Evolutionary conservation across 2,797 vertebrate genomes (phyloP).

Genomic region (Lithobates sylvaticus): DNA sequence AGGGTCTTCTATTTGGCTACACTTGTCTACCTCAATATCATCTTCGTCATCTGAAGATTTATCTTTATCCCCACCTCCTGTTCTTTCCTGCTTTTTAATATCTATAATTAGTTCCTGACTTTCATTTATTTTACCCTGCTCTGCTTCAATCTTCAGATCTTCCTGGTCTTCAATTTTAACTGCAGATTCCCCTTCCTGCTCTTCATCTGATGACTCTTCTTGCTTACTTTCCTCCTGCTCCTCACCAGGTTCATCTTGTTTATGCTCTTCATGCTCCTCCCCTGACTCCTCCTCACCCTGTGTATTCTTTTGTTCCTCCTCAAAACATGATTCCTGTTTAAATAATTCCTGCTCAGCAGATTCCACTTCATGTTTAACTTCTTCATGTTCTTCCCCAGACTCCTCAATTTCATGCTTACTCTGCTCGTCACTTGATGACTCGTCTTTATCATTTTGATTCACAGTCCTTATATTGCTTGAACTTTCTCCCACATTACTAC

Average conservation of each 20-base stretch:
- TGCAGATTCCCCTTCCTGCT: constrained; percentile 1
- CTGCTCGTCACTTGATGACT: constrained; percentile 36
- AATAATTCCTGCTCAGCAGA: constrained; percentile 34
- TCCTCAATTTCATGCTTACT: constrained; percentile 27
- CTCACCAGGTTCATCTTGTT: constrained; percentile 48
- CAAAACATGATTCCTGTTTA: constrained; percentile 18
- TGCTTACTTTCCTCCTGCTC: constrained; percentile 45
- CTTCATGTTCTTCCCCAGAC: constrained; percentile 52
- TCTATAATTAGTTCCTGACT: constrained; percentile 11
- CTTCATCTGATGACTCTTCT: constrained; percentile 43
- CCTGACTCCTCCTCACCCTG: constrained; percentile 35
- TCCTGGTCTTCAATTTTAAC: constrained; percentile 12
- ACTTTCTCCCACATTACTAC: constrained; percentile 14
- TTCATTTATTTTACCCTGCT: not conserved
- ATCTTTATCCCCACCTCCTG: not conserved
- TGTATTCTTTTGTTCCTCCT: constrained; percentile 27
- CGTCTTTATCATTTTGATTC: constrained; percentile 11
- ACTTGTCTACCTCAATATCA: constrained; percentile 1
- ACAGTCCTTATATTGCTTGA: not conserved
- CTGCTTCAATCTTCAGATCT: not conserved
- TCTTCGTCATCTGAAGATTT: constrained; percentile 42
- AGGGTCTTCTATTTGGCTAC: constrained; percentile 13
- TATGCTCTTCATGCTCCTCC: constrained; percentile 45
- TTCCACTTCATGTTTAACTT: constrained; percentile 20
- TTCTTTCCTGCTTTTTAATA: constrained; percentile 28